Conservation (phyloP, 37 sponge, comb jelly and placozoan genomes). For the Hormiphora californensis region DNA sequence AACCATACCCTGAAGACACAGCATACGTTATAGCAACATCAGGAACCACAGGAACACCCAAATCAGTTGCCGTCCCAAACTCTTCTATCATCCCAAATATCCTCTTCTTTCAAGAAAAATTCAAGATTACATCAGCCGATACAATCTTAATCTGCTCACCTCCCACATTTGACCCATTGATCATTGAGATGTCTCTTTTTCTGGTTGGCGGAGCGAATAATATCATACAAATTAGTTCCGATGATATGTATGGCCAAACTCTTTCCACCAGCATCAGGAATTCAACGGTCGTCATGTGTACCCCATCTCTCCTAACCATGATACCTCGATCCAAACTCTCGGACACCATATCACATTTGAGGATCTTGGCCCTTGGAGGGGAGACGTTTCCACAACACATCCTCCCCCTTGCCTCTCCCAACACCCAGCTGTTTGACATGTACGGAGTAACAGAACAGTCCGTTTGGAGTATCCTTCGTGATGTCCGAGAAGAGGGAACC, state of each 20-base stretch:
- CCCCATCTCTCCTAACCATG: background rate
- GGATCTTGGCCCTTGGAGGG: constrained; percentile 10
- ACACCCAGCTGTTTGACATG: background rate
- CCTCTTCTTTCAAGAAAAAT: background rate
- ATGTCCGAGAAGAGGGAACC: background rate
- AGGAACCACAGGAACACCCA: constrained; percentile 21
- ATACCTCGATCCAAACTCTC: background rate
- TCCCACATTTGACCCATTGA: constrained; percentile 30
- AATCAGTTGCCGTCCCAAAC: constrained; percentile 19
- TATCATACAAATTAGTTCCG: background rate
- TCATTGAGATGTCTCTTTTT: constrained; percentile 9
- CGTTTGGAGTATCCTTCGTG: constrained; percentile 35
- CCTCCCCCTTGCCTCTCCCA: background rate
- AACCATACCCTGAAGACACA: background rate
- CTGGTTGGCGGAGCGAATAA: constrained; percentile 6
- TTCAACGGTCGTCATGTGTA: constrained; percentile 9
- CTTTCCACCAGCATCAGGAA: background rate
- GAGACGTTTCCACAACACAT: constrained; percentile 34
- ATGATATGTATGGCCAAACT: background rate
- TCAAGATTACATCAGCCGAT: background rate
- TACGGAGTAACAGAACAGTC: constrained; percentile 54
- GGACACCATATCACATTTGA: background rate
- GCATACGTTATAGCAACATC: constrained; percentile 21
- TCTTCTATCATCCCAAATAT: constrained; percentile 46
- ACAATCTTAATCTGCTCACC: constrained; percentile 8